Conservation (phyloP, 2,113 vertebrate genomes). For the Procapra przewalskii region DNA sequence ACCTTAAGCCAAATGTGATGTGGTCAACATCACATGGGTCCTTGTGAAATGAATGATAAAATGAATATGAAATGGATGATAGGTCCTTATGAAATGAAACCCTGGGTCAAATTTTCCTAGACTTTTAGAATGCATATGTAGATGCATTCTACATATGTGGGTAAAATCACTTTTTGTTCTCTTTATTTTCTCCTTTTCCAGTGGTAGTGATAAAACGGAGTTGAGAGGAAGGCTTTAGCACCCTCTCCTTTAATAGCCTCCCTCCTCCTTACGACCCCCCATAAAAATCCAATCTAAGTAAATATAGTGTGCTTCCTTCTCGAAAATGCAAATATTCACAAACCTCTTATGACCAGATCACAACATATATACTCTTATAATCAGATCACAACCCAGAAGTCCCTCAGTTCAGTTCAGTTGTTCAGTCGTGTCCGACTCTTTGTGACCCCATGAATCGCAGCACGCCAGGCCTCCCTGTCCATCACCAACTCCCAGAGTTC, state of each 20-base stretch:
- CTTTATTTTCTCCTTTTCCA: not conserved
- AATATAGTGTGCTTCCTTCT: not conserved
- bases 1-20: not conserved
- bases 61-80: not conserved
- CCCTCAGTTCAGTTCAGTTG: too few relatives aligned
- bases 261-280: not conserved
- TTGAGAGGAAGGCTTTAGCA: not conserved
- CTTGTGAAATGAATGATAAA: not conserved
- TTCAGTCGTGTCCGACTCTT: too few relatives aligned
- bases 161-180: not conserved
- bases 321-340: not conserved
- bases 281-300: not conserved
- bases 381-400: not conserved
- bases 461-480: too few relatives aligned
- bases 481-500: too few relatives aligned
- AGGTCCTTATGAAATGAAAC: not conserved
- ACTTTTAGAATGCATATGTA: not conserved
- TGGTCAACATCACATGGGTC: not conserved
- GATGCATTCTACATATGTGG: not conserved
- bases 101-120: not conserved
- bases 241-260: not conserved
- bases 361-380: not conserved
- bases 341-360: not conserved
- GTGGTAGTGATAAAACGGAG: not conserved
- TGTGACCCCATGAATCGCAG: too few relatives aligned